These are phyloP conservation scores for Eclectus roratus DNA, from an alignment of 2,113 vertebrate genomes.

Conservation along the genomic window DNA sequence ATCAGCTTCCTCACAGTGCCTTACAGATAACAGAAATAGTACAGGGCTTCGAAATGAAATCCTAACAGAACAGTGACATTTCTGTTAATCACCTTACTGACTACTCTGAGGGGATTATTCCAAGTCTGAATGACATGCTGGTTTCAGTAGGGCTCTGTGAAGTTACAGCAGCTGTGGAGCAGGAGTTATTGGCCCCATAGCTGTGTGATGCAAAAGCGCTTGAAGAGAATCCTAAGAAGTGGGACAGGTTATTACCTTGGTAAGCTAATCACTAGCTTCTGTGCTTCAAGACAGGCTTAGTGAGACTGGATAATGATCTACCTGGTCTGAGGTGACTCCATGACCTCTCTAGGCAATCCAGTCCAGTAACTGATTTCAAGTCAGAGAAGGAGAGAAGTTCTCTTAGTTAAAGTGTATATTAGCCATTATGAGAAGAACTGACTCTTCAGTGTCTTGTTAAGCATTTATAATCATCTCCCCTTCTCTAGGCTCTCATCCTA, in stretches of 20 bases:
- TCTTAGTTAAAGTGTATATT: background rate
- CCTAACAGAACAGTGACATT: background rate
- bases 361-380: too few species aligned
- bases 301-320: background rate
- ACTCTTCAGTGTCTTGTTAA: background rate
- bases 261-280: background rate
- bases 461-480: background rate
- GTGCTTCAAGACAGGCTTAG: background rate
- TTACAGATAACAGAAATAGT: background rate
- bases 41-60: background rate
- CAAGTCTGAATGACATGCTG: background rate
- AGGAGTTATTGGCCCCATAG: background rate
- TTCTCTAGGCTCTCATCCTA: background rate
- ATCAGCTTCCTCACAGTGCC: background rate
- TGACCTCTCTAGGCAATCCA: background rate
- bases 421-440: background rate
- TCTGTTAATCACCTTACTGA: background rate
- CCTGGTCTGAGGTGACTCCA: background rate
- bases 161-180: background rate
- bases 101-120: background rate
- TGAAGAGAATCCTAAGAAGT: background rate
- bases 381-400: background rate
- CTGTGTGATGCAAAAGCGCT: background rate
- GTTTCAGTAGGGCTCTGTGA: background rate
- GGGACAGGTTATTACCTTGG: background rate